phyloP scores from a whole-genome alignment of 2,113 vertebrate genomes.

The Gnathonemus longibarbis region DNA sequence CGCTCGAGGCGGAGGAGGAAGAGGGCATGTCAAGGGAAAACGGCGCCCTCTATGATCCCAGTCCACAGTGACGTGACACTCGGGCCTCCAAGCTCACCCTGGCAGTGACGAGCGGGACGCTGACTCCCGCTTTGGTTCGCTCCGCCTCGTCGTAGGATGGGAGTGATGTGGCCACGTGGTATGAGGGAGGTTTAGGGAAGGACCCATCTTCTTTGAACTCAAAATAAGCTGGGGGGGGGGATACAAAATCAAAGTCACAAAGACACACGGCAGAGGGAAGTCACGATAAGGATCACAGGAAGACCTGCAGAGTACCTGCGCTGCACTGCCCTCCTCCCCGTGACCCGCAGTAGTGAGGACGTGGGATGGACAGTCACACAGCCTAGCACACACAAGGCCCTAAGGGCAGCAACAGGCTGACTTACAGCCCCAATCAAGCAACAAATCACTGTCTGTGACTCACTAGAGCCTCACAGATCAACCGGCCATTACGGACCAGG shows the following conservation, averaged over 20 bases:
- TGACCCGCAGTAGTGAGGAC: not conserved
- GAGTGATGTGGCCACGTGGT: conserved; percentile 89
- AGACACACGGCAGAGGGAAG: not conserved
- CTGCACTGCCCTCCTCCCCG: not conserved
- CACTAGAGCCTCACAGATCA: not conserved
- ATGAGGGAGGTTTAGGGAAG: conserved; percentile 91
- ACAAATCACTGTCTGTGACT: not conserved
- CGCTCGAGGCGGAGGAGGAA: not conserved
- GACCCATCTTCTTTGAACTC: conserved; percentile 85
- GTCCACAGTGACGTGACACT: not conserved
- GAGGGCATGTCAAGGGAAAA: not conserved
- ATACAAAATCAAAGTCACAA: not conserved
- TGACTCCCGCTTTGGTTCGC: conserved; percentile 78
- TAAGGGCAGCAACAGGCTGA: not conserved
- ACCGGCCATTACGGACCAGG: not conserved
- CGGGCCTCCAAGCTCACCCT: conserved; percentile 66
- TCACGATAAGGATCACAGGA: not conserved
- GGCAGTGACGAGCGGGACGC: conserved; percentile 76
- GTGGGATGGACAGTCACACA: not conserved
- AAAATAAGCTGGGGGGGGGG: conserved; percentile 71
- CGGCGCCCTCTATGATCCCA: not conserved
- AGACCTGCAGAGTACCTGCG: not conserved
- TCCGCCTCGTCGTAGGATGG: conserved; percentile 95
- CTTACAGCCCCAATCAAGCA: not conserved
- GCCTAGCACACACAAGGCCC: not conserved